Base-by-base conservation (phyloP, 2,113 vertebrate species). In the Trematomus loennbergii region DNA sequence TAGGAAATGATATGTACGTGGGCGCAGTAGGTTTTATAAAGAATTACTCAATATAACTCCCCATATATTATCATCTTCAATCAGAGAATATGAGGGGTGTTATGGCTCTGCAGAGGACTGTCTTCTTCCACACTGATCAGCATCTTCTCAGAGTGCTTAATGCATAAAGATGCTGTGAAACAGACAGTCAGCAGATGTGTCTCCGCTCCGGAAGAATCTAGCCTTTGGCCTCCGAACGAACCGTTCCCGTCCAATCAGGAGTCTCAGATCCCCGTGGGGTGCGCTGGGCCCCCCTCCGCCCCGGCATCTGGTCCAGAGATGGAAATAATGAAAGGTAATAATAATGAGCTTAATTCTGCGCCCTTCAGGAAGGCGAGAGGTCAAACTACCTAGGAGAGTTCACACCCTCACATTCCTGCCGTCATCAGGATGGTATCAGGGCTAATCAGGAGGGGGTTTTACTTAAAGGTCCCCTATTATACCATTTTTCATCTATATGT, bases 221-320 rank as follows among this genome's bases (percentile, higher is more conserved):
- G 72, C 84, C 89, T 93, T 88, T 93, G 91, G 90, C 93, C 92
- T 86, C 81, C 58, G 78, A 84, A 88, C 58, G 78, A 84, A 88
- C 89, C 7, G 65, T 67, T 90, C 74, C 78, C 53, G 81, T 90
- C 93, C 93, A 94, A 94, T 94, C 90, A 69, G 79, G 48, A 12
- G 22, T 58, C 72, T 88, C 75, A 22, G 72, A 85, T 77, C 87
- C 88, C 90, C 36, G 89, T 81, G 45, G 90, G 87, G 83, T 52
- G 84, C 33, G 0, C 63, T 2, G 71, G 78, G 73, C 90, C 69
- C 81, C 94, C 93, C 88, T 87, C 88, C 22, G 93, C 78, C 90
- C 58, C 9, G 63, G 92, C 93, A 95, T 93, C 94, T 94, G 94
- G 83, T 91, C 91, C 76, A 82, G 63, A 60, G 66, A 88, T 81